These are phyloP conservation scores for Peromyscus nudipes DNA, from an alignment of 2,797 vertebrate species.

Conservation along the genomic window DNA sequence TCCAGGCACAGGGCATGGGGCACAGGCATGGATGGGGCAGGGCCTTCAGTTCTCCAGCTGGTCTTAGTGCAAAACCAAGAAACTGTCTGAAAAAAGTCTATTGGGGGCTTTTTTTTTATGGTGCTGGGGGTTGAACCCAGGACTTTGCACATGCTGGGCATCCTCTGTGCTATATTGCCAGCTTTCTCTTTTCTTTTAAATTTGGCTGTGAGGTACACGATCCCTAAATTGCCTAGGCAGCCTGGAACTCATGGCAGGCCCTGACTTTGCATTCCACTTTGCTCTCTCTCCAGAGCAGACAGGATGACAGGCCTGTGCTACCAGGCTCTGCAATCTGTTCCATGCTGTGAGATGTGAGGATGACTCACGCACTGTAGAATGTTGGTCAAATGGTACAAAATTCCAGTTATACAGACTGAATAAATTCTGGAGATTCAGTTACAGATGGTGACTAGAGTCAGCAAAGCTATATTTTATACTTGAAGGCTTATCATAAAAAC, in stretches of 20 bases:
- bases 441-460: neutral
- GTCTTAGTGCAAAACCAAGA: neutral
- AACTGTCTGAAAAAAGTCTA: neutral
- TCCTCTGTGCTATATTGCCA: accelerated
- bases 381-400: neutral
- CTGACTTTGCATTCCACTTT: neutral
- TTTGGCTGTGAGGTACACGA: neutral
- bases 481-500: neutral
- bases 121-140: neutral
- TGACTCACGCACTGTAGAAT: neutral
- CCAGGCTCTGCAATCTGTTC: neutral
- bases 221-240: neutral
- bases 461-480: neutral
- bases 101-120: neutral
- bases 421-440: neutral
- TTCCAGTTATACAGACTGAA: neutral
- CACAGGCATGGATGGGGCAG: neutral
- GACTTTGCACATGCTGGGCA: neutral
- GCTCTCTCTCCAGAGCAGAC: neutral
- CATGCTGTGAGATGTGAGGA: conserved; percentile 38
- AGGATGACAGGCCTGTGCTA: neutral
- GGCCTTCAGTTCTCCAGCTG: neutral
- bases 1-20: neutral
- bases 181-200: neutral
- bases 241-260: neutral